Evolutionary conservation across 1,140 invertebrate genomes (phyloP), one percentile per base, ranked within the genome.

Genomic region (Philopotamus ludificatus): DNA sequence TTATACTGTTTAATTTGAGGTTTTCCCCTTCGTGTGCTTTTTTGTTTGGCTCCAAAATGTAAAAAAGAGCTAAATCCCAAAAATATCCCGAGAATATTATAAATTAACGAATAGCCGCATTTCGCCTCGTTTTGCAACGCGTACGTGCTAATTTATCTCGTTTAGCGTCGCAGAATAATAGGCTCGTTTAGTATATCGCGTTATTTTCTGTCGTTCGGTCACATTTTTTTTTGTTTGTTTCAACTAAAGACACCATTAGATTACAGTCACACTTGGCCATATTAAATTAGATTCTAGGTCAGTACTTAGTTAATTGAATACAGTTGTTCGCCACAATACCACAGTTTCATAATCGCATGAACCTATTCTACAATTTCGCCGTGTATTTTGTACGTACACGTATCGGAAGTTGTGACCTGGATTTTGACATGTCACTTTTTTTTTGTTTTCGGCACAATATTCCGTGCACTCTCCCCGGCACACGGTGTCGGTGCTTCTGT

Each of bases 341-440:
- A 21, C 63, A 22, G 64, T 66, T 66, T 65, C 63, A 42, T 59
- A 50, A 59, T 64, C 34, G 18, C 28, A 50, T 44, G n/a, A 20
- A 16, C 18, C 23, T 41, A 20, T 25, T 20, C 53, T 47, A 41
- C 34, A 61, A 61, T 61, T 61, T 61, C 49, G 61, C 18, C 23
- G 3, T 54, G 28, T 54, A 26, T 54, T 23, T 18, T 23, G 21
- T 12, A 54, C 21, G 47, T 53, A 63, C 50, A 50, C 45, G n/a
- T 21, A 53, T 66, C 57, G 64, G 64, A 66, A 60, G 41, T 66
- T 34, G 64, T 66, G 64, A 66, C 64, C 64, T 41, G 64, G 34
- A 61, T 66, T 60, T 60, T 58, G 63, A 65, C 53, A 51, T 25
- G 25, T 61, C 22, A 47, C 50, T 9, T 22, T 20, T 15, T 63